Evolutionary conservation across 2,888 invertebrate species (phyloP), one percentile per base, ranked within the genome.

Genomic region (Horisme vitalbata): DNA sequence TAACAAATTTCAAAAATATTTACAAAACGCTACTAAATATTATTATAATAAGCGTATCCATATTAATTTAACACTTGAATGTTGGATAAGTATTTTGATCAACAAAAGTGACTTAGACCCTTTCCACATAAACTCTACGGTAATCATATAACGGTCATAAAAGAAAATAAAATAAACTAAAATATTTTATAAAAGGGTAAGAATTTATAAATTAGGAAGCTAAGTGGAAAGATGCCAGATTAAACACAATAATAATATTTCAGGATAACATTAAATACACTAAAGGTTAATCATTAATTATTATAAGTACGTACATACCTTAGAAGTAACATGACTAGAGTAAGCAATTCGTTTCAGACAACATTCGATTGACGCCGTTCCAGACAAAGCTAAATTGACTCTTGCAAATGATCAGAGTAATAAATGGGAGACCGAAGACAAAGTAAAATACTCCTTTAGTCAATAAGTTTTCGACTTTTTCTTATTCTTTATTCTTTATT

Each of bases 281-380:
- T 23, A 23, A 23, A 20, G 20, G n/a, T n/a, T n/a, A n/a, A n/a
- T n/a, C n/a, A n/a, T n/a, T n/a, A 20, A 2, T 20, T 20, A 20
- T 20, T 20, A 20, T 18, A 18, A 18, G 5, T 59, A 64, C 64
- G 47, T n/a, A n/a, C n/a, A n/a, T n/a, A n/a, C n/a, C n/a, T n/a
- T n/a, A n/a, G n/a, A n/a, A n/a, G n/a, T n/a, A n/a, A n/a, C n/a
- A n/a, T 69, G 75, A 80, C 79, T 80, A 79, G 75, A 71, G n/a
- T 61, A 57, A 54, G 57, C 62, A 68, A 72, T 67, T 67, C 67
- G 65, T 66, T 55, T 71, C 66, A 75, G 67, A 65, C 64, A 60
- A 62, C 52, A 54, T 63, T 64, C 56, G 62, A 70, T 75, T 71
- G 66, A 74, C 66, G 53, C 58, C 54, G 65, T 65, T 65, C 31